These are phyloP conservation scores for Cephus pulcher DNA, from an alignment of 2,888 invertebrate genomes.

Conservation along the genomic window DNA sequence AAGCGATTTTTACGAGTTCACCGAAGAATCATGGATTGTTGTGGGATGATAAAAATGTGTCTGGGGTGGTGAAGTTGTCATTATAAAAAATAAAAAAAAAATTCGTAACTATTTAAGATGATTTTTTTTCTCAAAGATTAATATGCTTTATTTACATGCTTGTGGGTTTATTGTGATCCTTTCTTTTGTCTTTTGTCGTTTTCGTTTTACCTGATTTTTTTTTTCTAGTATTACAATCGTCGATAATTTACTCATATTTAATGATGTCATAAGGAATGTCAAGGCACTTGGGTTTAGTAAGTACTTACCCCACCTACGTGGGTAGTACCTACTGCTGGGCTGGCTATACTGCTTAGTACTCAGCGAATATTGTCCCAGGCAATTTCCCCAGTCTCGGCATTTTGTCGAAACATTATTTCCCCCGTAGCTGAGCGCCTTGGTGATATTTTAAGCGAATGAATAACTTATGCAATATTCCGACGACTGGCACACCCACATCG, in stretches of 20 bases:
- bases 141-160: not conserved
- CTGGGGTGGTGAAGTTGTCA: not conserved
- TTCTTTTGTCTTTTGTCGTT: not conserved
- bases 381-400: constrained; percentile 8
- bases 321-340: not conserved
- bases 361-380: constrained; percentile 14
- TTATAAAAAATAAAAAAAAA: not conserved
- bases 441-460: constrained; percentile 19
- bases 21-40: not conserved
- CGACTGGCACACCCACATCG: not conserved
- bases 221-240: not conserved
- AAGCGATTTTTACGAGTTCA: not conserved
- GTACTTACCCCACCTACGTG: not conserved
- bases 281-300: not conserved
- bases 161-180: not conserved
- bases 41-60: not conserved
- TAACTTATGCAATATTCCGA: constrained; percentile 19
- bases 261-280: not conserved
- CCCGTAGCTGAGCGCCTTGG: not conserved
- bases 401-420: constrained; percentile 14
- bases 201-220: not conserved
- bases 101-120: not conserved
- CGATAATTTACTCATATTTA: not conserved
- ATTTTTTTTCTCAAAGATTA: not conserved
- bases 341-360: not conserved